Base-by-base conservation (phyloP, 2,113 vertebrate species). In the Lepidothrix coronata region DNA sequence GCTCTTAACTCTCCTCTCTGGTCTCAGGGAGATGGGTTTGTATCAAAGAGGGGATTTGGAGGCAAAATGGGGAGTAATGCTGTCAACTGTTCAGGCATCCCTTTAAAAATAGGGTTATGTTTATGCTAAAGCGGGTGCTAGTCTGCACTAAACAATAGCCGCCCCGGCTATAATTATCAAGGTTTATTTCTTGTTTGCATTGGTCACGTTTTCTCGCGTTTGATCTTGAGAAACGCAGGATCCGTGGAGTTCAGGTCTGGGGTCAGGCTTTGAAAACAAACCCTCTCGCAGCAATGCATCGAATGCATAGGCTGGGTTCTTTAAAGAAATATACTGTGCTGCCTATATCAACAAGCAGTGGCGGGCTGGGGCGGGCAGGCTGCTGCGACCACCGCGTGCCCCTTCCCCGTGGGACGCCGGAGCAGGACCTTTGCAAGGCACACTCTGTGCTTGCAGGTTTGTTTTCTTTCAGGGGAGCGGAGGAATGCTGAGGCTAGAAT, bases 241-340 rank as follows among this genome's bases (percentile, higher is more conserved):
- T 96, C 90, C 37, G 44, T 48, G 10, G 93, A 94, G 95, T 95
- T 97, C 96, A 96, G 86, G 11, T 92, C 79, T 65, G 74, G 95
- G 88, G 95, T 95, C 94, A 95, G 90, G 77, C 92, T 96, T 51
- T 89, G 86, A 92, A 97, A 97, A 96, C 92, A 96, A 95, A 91
- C 85, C 88, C 81, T 3, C 71, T 88, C 19, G 3, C 91, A 95
- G 87, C 90, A 12, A 85, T 37, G 78, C 87, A 88, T 85, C 33
- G 79, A 91, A 97, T 93, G 88, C 95, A 91, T 95, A 92, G 74
- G 92, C 91, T 93, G 35, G 25, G 51, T 15, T 74, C 77, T 84
- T 93, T 95, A 93, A 62, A 95, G 96, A 89, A 94, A 88, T 96
- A 89, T 89, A 92, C 92, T 81, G 85, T 13, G 6, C 37, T 23